A percentile compares a stretch with the other conserved stretches of the same genome.
phyloP scores from a whole-genome alignment of 1,140 invertebrate genomes.

The Venturia canescens region DNA sequence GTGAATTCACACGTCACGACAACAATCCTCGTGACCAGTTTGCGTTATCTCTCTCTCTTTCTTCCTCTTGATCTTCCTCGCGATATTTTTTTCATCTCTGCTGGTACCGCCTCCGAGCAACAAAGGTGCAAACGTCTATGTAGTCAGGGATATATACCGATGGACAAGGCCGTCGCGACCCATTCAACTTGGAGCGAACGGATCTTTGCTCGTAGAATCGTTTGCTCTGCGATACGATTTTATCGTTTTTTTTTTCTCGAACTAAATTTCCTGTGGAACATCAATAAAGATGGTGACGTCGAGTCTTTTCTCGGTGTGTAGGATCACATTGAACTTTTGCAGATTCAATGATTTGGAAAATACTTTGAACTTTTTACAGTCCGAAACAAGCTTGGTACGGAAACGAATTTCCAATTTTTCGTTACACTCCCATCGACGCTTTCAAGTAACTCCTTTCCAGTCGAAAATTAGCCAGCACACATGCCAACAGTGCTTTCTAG shows the following conservation, averaged over 20 bases:
- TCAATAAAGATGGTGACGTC: not conserved
- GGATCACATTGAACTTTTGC: not conserved
- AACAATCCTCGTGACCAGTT: constrained; percentile 27
- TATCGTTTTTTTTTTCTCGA: not conserved
- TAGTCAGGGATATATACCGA: constrained; percentile 8
- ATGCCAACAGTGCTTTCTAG: not conserved
- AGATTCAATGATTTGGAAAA: not conserved
- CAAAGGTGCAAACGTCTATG: constrained; percentile 5
- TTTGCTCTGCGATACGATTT: not conserved
- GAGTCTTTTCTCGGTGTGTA: no score
- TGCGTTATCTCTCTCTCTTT: not conserved
- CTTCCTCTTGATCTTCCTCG: not conserved
- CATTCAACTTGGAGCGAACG: constrained; percentile 18
- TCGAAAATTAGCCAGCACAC: no score
- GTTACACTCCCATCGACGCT: not conserved
- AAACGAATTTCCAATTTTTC: no score
- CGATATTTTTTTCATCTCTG: no score
- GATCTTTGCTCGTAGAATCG: constrained; percentile 5
- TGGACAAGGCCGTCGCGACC: constrained; percentile 26
- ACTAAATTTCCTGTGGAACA: not conserved
- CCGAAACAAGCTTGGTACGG: no score
- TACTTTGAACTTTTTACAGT: no score
- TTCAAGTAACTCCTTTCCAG: no score
- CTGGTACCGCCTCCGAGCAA: not conserved
- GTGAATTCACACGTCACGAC: constrained; percentile 26